These are phyloP conservation scores for Aethina tumida DNA, from an alignment of 1,140 invertebrate genomes.

Conservation along the genomic window DNA sequence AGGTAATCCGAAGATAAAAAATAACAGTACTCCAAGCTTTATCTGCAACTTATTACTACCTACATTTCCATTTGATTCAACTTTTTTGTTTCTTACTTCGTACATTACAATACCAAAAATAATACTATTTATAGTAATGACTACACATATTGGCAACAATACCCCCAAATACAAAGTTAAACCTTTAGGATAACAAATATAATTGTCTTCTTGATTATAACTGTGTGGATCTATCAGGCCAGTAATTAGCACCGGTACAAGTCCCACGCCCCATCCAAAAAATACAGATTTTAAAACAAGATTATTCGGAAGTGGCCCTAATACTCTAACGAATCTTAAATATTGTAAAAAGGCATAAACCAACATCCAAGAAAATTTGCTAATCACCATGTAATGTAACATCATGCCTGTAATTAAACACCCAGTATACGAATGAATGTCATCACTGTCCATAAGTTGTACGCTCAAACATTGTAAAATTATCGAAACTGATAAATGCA, in stretches of 20 bases:
- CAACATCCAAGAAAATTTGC: constrained; percentile 55
- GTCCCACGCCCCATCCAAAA: constrained; percentile 29
- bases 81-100: constrained; percentile 40
- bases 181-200: constrained; percentile 47
- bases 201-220: constrained; percentile 32
- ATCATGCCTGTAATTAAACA: constrained; percentile 44
- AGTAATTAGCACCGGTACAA: constrained; percentile 19
- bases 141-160: constrained; percentile 42
- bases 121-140: constrained; percentile 42
- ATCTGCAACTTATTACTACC: constrained; percentile 42
- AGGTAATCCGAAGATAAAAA: constrained; percentile 49
- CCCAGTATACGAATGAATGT: constrained; percentile 14
- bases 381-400: constrained; percentile 48
- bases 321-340: constrained; percentile 46
- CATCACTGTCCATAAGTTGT: constrained; percentile 41
- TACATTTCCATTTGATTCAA: constrained; percentile 38
- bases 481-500: constrained; percentile 46
- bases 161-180: constrained; percentile 41
- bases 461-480: constrained; percentile 44
- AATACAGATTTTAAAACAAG: constrained; percentile 27
- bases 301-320: constrained; percentile 36
- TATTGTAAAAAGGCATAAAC: constrained; percentile 52
- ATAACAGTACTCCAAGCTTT: constrained; percentile 45
- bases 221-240: constrained; percentile 36
- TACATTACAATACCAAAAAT: constrained; percentile 45